A percentile compares a stretch with the other conserved stretches of the same genome.
These are phyloP conservation scores for Pongo pygmaeus DNA, from an alignment of 2,113 vertebrate species.

Conservation along the genomic window DNA sequence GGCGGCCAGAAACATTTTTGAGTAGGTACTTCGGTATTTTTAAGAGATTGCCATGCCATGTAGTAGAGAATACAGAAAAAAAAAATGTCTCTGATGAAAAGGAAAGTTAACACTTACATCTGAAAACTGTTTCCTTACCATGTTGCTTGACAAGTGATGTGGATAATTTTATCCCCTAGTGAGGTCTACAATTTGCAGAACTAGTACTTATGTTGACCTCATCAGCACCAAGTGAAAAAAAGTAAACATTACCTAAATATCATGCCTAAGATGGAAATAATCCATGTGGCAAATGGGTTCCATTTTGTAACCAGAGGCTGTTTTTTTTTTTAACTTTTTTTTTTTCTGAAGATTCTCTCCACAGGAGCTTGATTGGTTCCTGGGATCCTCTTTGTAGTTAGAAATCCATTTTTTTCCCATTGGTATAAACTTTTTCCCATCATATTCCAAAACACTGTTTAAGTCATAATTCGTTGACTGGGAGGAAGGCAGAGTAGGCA, in stretches of 20 bases:
- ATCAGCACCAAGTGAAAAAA: conserved; percentile 73
- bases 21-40: conserved; percentile 39
- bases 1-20: conserved; percentile 45
- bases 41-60: conserved; percentile 29
- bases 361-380: background rate
- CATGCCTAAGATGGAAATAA: conserved; percentile 53
- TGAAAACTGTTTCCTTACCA: conserved; percentile 70
- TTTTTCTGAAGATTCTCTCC: background rate
- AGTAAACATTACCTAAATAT: conserved; percentile 72
- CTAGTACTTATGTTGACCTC: conserved; percentile 71
- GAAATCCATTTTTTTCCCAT: background rate
- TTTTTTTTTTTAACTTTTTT: background rate
- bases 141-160: conserved; percentile 74
- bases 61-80: background rate
- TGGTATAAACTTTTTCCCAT: background rate
- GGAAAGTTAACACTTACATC: conserved; percentile 70
- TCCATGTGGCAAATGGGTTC: conserved; percentile 56
- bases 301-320: conserved; percentile 23
- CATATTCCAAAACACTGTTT: background rate
- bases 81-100: conserved; percentile 62
- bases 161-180: conserved; percentile 75
- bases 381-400: background rate
- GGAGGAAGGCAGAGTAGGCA: background rate
- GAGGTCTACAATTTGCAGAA: conserved; percentile 73
- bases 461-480: background rate